A percentile compares a stretch with the other conserved stretches of the same genome.
phyloP scores from a whole-genome alignment of 2,888 invertebrate species.

The Mythimna ferrago region DNA sequence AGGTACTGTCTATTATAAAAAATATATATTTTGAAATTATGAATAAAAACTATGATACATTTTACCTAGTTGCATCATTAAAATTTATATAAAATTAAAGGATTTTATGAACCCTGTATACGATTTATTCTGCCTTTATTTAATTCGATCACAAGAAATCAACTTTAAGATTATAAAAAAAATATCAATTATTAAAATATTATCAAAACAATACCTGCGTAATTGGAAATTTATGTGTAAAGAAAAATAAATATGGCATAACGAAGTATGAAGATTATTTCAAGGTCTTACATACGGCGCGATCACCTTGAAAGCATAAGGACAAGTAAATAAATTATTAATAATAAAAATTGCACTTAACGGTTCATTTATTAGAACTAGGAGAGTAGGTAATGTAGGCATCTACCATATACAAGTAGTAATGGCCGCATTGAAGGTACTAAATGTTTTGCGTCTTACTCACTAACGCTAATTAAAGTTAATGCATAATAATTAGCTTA shows the following conservation, averaged over 20 bases:
- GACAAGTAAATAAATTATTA: constrained; percentile 1
- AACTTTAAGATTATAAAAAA: too few species aligned
- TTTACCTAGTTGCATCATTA: too few species aligned
- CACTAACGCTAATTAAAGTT: constrained; percentile 12
- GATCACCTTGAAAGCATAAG: background rate
- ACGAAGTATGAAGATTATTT: constrained; percentile 1
- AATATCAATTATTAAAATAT: background rate
- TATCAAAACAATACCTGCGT: background rate
- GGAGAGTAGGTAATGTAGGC: background rate
- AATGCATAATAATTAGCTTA: constrained; percentile 12
- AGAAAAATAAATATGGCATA: background rate
- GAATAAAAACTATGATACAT: too few species aligned
- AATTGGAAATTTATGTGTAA: background rate
- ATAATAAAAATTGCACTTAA: constrained; percentile 1
- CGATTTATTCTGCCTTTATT: too few species aligned
- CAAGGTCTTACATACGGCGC: background rate
- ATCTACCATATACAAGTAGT: background rate
- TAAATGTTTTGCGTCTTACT: constrained; percentile 9
- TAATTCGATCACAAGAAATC: too few species aligned
- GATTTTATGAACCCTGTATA: too few species aligned
- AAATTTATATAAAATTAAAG: too few species aligned
- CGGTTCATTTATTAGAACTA: background rate
- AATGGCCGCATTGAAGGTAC: constrained; percentile 8
- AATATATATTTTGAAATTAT: too few species aligned
- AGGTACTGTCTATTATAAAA: too few species aligned